phyloP scores from a whole-genome alignment of 2,113 vertebrate genomes.

The Numenius arquata region DNA sequence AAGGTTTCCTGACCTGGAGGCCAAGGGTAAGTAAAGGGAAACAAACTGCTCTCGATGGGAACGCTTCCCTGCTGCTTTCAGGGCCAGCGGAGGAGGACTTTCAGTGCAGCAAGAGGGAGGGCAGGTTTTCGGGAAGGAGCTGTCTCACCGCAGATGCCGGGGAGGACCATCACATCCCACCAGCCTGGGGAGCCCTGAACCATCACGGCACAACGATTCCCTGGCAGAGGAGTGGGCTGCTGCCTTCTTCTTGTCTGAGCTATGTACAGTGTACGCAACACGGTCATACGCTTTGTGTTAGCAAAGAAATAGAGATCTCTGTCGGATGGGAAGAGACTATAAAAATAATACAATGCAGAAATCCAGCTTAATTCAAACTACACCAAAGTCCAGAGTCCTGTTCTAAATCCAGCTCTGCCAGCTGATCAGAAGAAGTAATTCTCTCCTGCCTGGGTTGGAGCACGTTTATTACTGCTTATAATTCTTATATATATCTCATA shows the following conservation, averaged over 20 bases:
- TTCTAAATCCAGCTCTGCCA: slow-evolving; percentile 12
- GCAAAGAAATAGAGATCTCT: background rate
- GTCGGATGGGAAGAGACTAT: background rate
- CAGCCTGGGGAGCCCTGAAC: background rate
- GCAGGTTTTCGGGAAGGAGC: background rate
- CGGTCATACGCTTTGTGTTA: background rate
- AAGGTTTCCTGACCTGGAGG: slow-evolving; percentile 50
- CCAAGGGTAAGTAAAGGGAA: slow-evolving; percentile 47
- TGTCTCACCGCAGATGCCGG: rapidly evolving
- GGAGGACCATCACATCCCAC: background rate
- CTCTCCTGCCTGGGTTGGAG: background rate
- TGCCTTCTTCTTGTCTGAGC: background rate
- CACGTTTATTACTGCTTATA: slow-evolving; percentile 3
- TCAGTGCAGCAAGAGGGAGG: background rate
- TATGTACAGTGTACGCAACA: background rate
- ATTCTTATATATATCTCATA: background rate
- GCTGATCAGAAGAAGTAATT: background rate
- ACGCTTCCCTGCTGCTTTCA: background rate
- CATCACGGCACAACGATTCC: rapidly evolving
- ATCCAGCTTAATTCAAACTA: background rate
- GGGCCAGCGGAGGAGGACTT: background rate
- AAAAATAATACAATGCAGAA: slow-evolving; percentile 41
- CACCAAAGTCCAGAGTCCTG: background rate
- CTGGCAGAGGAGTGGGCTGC: background rate
- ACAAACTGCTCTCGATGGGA: background rate